Conservation (phyloP, 2,888 invertebrate genomes). For the Dryomyza anilis region DNA sequence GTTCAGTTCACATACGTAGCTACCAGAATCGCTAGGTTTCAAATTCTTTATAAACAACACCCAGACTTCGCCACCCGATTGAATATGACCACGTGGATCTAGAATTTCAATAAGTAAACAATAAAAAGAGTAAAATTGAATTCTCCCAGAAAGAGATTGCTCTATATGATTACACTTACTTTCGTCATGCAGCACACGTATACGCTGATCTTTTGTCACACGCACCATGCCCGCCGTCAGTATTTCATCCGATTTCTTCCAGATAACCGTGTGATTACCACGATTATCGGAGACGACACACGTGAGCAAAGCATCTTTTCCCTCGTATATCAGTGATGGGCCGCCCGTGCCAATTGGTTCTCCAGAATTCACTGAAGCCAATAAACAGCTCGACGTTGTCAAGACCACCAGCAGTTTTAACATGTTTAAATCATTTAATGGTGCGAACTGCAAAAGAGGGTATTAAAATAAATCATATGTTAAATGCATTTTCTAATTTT, state of each 20-base stretch:
- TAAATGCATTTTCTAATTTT: no score
- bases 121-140: not conserved
- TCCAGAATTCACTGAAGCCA: slow-evolving; percentile 53
- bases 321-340: slow-evolving; percentile 65
- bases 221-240: slow-evolving; percentile 77
- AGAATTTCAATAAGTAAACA: not conserved
- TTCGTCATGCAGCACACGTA: slow-evolving; percentile 77
- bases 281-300: slow-evolving; percentile 74
- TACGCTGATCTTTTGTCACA: slow-evolving; percentile 75
- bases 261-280: slow-evolving; percentile 72
- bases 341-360: slow-evolving; percentile 59
- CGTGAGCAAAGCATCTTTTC: slow-evolving; percentile 80
- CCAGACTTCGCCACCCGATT: slow-evolving; percentile 79
- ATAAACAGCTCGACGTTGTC: slow-evolving; percentile 50
- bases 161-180: slow-evolving; percentile 67
- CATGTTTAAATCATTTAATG: slow-evolving; percentile 49
- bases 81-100: slow-evolving; percentile 53
- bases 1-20: slow-evolving; percentile 84
- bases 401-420: slow-evolving; percentile 49
- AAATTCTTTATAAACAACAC: slow-evolving; percentile 77
- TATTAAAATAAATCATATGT: no score
- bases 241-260: slow-evolving; percentile 75
- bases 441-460: no score
- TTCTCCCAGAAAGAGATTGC: not conserved
- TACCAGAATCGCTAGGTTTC: slow-evolving; percentile 73